Evolutionary conservation across 64 coral and sea anemone species (phyloP), one percentile per base, ranked within the genome.

Genomic region (Catalaphyllia jardinei): DNA sequence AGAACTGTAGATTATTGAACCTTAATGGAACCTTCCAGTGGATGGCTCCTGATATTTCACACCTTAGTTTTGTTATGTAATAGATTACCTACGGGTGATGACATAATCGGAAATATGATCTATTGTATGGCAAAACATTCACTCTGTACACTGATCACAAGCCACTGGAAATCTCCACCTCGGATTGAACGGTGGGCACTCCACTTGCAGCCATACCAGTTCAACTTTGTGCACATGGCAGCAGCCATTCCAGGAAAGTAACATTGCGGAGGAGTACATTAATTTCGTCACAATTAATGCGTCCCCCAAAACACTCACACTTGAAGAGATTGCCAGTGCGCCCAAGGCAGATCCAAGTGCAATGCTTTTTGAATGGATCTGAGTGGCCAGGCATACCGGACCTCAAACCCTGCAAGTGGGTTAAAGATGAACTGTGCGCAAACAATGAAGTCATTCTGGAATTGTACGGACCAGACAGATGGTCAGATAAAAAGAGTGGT

Each of bases 121-220:
- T n/a, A n/a, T n/a, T n/a, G n/a, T n/a, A n/a, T n/a, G n/a, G n/a
- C n/a, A n/a, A n/a, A n/a, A n/a, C n/a, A n/a, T n/a, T n/a, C n/a
- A n/a, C n/a, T n/a, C n/a, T n/a, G n/a, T n/a, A n/a, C n/a, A n/a
- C n/a, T n/a, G n/a, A n/a, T n/a, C n/a, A n/a, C n/a, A n/a, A n/a
- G n/a, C n/a, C n/a, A n/a, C n/a, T n/a, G n/a, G n/a, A 78, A 80
- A 28, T 76, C 76, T 5, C 88, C 88, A 4, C 76, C 88, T 8
- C 35, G 88, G n/a, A 89, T 89, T 67, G 75, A 89, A 55, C 19
- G 60, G 71, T 80, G 88, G 88, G 74, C 88, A 33, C 76, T 89
- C 72, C 75, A 76, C 27, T n/a, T 89, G 60, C 88, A 89, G 62
- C 88, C 31, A 4, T 80, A 71, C 55, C 29, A 20, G 16, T 89